Evolutionary conservation across 2,113 vertebrate genomes (phyloP).

Genomic region (Lota lota): DNA sequence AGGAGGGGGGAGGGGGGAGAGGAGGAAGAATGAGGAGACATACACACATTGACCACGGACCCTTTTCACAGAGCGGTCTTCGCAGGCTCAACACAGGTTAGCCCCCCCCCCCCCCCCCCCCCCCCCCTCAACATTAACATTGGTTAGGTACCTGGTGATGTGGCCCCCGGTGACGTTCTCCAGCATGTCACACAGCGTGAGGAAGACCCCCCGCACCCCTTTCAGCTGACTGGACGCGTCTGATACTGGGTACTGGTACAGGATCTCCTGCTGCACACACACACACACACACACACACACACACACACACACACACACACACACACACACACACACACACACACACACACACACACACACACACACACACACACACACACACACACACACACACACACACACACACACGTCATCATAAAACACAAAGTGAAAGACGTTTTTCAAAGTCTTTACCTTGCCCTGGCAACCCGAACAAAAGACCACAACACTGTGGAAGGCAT

Average conservation of each 20-base stretch:
- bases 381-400: too few species aligned
- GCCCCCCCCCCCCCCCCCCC: too few species aligned
- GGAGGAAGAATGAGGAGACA: not conserved
- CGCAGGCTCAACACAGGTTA: too few species aligned
- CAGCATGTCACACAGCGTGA: conserved; percentile 95
- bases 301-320: not conserved
- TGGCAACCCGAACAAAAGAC: conserved; percentile 46
- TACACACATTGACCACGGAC: not conserved
- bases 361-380: too few species aligned
- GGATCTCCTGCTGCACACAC: conserved; percentile 85
- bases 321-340: not conserved
- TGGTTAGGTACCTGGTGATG: conserved; percentile 82
- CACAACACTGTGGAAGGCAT: conserved; percentile 6
- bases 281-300: not conserved
- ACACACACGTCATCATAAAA: too few species aligned
- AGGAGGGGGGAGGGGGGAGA: too few species aligned
- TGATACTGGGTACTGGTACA: conserved; percentile 89
- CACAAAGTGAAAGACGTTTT: too few species aligned
- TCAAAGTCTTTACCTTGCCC: conserved; percentile 27
- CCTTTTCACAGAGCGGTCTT: not conserved
- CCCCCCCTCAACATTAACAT: too few species aligned
- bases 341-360: too few species aligned
- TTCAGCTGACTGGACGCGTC: conserved; percentile 88
- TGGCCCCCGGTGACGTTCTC: conserved; percentile 87
- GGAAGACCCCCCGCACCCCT: conserved; percentile 91